Evolutionary conservation across 2,797 vertebrate species (phyloP).

Genomic region (Trachops cirrhosus): DNA sequence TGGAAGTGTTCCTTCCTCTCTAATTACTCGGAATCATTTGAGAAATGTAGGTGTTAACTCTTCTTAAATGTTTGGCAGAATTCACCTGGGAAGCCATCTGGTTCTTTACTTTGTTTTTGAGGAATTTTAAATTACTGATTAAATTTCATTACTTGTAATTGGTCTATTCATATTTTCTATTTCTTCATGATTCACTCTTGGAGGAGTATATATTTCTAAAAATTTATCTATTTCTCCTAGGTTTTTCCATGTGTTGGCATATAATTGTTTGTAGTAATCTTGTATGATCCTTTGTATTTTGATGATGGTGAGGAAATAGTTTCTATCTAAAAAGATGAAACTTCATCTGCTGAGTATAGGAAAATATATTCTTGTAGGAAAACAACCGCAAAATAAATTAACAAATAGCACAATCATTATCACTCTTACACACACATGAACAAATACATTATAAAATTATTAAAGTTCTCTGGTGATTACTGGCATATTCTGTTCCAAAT

Average conservation of each 20-base stretch:
- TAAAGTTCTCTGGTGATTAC: not conserved
- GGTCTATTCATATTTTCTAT: not conserved
- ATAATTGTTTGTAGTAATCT: not conserved
- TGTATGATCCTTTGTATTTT: not conserved
- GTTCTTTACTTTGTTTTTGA: not conserved
- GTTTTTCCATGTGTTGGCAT: not conserved
- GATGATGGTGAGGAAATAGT: not conserved
- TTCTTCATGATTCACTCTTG: not conserved
- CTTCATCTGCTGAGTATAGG: constrained; percentile 30
- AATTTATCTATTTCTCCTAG: not conserved
- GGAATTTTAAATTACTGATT: not conserved
- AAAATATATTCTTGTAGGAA: constrained; percentile 41
- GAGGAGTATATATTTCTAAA: not conserved
- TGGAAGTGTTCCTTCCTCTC: not conserved
- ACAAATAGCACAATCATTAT: constrained; percentile 17
- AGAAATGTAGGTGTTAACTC: not conserved
- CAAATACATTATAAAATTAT: constrained; percentile 7
- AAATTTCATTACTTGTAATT: not conserved
- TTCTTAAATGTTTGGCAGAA: not conserved
- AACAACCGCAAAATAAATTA: constrained; percentile 64
- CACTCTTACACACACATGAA: constrained; percentile 21
- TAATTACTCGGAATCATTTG: not conserved
- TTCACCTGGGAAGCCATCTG: not conserved
- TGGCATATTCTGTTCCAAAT: constrained; percentile 2
- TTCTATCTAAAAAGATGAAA: constrained; percentile 36